Evolutionary conservation across 2,888 invertebrate species (phyloP).

Genomic region (Xestia xanthographa): DNA sequence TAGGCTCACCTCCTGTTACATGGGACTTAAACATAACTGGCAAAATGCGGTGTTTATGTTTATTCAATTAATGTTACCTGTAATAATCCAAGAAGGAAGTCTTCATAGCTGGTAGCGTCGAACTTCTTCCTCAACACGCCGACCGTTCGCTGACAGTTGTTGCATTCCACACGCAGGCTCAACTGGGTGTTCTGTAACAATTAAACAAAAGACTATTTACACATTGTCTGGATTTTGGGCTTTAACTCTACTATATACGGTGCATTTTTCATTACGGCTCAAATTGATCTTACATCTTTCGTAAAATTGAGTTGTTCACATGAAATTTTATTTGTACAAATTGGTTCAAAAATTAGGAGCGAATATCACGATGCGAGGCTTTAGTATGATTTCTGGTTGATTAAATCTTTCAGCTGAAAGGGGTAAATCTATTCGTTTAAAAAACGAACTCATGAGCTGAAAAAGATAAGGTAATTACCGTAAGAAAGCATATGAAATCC

Average conservation of each 20-base stretch:
- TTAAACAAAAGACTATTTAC: neutral
- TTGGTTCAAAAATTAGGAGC: neutral
- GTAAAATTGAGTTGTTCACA: neutral
- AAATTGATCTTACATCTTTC: neutral
- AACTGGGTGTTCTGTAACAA: slow-evolving; percentile 75
- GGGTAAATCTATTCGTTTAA: neutral
- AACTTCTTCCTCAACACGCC: slow-evolving; percentile 89
- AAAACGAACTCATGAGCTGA: neutral
- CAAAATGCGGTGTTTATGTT: neutral
- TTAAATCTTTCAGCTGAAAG: neutral
- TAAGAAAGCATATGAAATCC: neutral
- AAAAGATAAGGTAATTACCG: neutral
- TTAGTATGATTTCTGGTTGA: neutral
- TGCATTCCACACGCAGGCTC: slow-evolving; percentile 75
- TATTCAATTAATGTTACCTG: slow-evolving; percentile 76
- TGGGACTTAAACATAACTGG: neutral
- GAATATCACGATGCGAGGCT: neutral
- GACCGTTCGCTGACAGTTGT: slow-evolving; percentile 89
- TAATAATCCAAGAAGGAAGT: slow-evolving; percentile 90
- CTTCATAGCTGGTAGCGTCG: slow-evolving; percentile 88
- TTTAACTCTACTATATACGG: neutral
- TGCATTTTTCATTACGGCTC: neutral
- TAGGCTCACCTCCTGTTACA: neutral
- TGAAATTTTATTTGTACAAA: neutral
- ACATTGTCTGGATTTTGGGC: neutral